phyloP scores from a whole-genome alignment of 1,140 invertebrate species.

The Notospermus geniculatus region DNA sequence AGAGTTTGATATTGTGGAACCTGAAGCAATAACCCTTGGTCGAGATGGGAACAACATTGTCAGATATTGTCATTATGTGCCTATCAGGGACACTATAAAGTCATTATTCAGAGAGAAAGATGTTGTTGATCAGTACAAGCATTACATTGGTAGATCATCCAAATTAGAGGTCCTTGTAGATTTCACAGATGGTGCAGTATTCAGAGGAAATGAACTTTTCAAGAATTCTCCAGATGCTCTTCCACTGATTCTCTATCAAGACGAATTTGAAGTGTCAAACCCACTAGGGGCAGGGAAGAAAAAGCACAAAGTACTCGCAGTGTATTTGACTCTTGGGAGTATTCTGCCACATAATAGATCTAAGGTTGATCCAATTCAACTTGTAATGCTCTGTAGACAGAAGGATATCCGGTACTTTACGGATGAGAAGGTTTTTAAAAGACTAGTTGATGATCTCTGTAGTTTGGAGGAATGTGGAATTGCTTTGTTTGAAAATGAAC shows the following conservation, averaged over 20 bases:
- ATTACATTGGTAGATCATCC: not conserved
- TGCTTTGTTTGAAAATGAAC: slow-evolving; percentile 4
- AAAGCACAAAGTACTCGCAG: slow-evolving; percentile 8
- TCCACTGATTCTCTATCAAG: slow-evolving; percentile 5
- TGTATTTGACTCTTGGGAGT: slow-evolving; percentile 5
- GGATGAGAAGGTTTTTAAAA: not conserved
- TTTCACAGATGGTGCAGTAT: slow-evolving; percentile 3
- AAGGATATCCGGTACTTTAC: slow-evolving; percentile 1
- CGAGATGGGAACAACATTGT: too few species aligned
- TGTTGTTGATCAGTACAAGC: not conserved
- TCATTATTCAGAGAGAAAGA: not conserved
- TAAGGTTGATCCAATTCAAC: slow-evolving; percentile 9
- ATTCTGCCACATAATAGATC: slow-evolving; percentile 9
- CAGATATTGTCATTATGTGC: slow-evolving; percentile 8
- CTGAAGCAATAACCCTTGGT: too few species aligned
- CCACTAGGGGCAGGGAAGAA: slow-evolving; percentile 5
- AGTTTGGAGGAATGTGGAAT: slow-evolving; percentile 4
- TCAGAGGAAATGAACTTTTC: not conserved
- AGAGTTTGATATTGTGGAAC: too few species aligned
- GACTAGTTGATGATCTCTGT: not conserved
- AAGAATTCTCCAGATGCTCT: slow-evolving; percentile 1
- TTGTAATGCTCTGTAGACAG: slow-evolving; percentile 11
- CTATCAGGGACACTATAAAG: slow-evolving; percentile 1
- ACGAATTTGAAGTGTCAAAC: slow-evolving; percentile 6
- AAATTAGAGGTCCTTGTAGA: not conserved